A percentile compares a stretch with the other conserved stretches of the same genome.
These are phyloP conservation scores for Argya squamiceps DNA, from an alignment of 2,797 vertebrate species.

Conservation along the genomic window DNA sequence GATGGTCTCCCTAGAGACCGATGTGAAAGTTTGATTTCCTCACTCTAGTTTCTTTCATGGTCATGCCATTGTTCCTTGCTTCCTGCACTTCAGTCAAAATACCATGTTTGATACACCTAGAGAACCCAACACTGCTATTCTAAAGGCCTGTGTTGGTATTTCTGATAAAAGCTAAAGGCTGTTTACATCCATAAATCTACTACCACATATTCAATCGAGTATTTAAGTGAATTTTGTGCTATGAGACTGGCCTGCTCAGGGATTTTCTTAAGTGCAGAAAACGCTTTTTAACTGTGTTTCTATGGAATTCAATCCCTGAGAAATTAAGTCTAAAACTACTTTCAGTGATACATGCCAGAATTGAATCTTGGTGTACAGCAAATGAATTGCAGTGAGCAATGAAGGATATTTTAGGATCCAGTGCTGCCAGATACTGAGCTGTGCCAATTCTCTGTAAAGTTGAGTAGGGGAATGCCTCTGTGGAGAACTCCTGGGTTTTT, in stretches of 20 bases:
- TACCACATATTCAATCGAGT: not conserved
- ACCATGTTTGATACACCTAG: not conserved
- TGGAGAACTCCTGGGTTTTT: not conserved
- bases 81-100: not conserved
- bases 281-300: not conserved
- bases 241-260: slow-evolving; percentile 3
- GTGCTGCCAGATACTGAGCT: not conserved
- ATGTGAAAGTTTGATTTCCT: not conserved
- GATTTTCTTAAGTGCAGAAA: slow-evolving; percentile 21
- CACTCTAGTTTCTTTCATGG: not conserved
- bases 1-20: not conserved
- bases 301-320: not conserved
- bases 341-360: not conserved
- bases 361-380: not conserved
- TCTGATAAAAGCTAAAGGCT: slow-evolving; percentile 17
- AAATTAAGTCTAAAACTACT: slow-evolving; percentile 35
- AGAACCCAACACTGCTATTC: not conserved
- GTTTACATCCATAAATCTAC: not conserved
- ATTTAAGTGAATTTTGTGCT: not conserved
- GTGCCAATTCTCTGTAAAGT: not conserved
- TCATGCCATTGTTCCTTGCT: not conserved
- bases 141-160: not conserved
- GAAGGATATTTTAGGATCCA: slow-evolving; percentile 27
- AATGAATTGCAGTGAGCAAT: not conserved
- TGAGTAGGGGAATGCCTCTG: not conserved